Percentiles rank a stretch among this genome's conserved stretches.
phyloP scores from a whole-genome alignment of 2,113 vertebrate genomes.

The Gallinago media region DNA sequence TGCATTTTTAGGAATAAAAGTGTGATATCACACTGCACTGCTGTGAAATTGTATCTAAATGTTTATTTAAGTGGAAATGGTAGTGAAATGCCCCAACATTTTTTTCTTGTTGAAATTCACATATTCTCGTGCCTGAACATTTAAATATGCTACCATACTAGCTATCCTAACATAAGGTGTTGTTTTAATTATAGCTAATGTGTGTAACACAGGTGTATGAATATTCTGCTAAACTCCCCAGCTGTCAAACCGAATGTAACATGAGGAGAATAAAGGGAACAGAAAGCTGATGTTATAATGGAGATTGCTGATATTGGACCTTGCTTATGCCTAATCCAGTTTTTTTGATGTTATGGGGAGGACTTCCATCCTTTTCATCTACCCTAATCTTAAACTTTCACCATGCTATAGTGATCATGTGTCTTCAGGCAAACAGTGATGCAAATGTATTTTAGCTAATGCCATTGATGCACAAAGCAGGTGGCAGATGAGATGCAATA shows the following conservation, averaged over 20 bases:
- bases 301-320: not conserved
- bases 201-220: not conserved
- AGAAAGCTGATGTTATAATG: not conserved
- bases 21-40: not conserved
- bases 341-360: not conserved
- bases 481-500: not conserved
- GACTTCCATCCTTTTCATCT: not conserved
- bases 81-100: not conserved
- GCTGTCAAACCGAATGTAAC: not conserved
- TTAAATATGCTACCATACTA: not conserved
- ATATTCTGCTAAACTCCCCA: not conserved
- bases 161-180: not conserved
- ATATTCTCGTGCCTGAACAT: not conserved
- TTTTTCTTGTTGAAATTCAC: not conserved
- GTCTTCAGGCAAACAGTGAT: not conserved
- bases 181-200: not conserved
- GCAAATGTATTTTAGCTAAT: not conserved
- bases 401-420: not conserved
- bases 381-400: not conserved
- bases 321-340: not conserved
- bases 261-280: not conserved
- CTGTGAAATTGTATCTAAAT: not conserved
- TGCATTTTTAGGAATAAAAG: not conserved
- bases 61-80: not conserved
- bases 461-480: not conserved